phyloP scores from a whole-genome alignment of 2,797 vertebrate species.

The Macropus fuliginosus region DNA sequence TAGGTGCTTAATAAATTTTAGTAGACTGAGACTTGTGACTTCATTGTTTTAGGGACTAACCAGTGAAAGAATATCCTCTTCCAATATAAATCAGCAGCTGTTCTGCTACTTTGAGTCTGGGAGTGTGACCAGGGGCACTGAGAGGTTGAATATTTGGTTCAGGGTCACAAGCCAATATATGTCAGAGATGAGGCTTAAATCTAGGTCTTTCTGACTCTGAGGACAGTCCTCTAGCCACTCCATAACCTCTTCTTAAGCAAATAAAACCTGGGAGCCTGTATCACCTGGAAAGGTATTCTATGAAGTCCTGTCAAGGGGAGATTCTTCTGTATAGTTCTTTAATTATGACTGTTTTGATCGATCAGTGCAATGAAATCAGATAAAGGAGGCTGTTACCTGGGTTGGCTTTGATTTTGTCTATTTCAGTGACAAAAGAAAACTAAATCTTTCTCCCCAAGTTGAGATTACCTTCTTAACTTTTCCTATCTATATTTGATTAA shows the following conservation, averaged over 20 bases:
- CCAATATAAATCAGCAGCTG: neutral
- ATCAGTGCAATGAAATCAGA: slow-evolving; percentile 51
- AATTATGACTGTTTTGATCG: neutral
- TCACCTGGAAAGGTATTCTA: slow-evolving; percentile 42
- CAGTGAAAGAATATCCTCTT: neutral
- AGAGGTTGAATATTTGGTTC: neutral
- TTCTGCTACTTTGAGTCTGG: neutral
- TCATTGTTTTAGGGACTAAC: neutral
- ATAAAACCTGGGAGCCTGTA: neutral
- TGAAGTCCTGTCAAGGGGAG: neutral
- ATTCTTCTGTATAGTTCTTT: slow-evolving; percentile 38
- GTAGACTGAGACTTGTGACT: neutral
- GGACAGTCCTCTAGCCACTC: neutral
- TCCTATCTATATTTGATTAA: neutral
- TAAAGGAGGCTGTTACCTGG: slow-evolving; percentile 41
- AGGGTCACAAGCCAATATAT: neutral
- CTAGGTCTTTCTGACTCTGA: neutral
- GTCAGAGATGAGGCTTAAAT: neutral
- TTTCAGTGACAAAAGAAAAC: slow-evolving; percentile 31
- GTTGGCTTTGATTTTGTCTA: slow-evolving; percentile 49
- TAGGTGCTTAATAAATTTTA: neutral
- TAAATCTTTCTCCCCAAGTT: slow-evolving; percentile 36
- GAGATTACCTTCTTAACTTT: neutral
- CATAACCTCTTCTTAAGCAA: neutral
- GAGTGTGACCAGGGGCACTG: neutral